These are phyloP conservation scores for Porites australiensis DNA, from an alignment of 64 coral and sea anemone species.

Conservation along the genomic window DNA sequence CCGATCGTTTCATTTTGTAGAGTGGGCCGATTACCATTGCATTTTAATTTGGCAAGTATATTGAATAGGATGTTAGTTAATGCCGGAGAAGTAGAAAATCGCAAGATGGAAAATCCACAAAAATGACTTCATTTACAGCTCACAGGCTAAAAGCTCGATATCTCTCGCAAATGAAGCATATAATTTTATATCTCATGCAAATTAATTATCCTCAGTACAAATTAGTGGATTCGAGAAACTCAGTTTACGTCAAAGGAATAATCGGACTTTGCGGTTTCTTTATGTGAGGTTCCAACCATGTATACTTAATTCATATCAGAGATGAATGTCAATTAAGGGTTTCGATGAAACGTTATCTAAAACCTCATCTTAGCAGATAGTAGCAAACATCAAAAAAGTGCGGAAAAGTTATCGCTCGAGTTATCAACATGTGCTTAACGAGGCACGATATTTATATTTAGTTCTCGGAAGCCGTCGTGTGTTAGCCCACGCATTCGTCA, in stretches of 20 bases:
- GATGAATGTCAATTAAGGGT: neutral
- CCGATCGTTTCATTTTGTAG: neutral
- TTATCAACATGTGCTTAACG: neutral
- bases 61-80: conserved; percentile 1
- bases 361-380: neutral
- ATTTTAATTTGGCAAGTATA: neutral
- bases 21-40: neutral
- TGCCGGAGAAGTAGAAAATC: too few species aligned
- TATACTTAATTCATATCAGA: neutral
- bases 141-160: too few species aligned
- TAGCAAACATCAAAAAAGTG: neutral
- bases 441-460: neutral
- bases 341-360: neutral
- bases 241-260: too few species aligned
- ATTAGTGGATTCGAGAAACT: too few species aligned
- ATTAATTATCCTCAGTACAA: too few species aligned
- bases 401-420: neutral
- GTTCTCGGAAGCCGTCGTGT: too few species aligned
- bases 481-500: too few species aligned
- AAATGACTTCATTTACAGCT: neutral
- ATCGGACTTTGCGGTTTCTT: neutral
- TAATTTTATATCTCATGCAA: neutral
- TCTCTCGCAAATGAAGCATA: too few species aligned
- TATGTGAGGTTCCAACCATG: neutral
- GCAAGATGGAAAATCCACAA: neutral